These are phyloP conservation scores for Lepidocolaptes lacrymiger DNA, from an alignment of 2,797 vertebrate genomes.

Conservation along the genomic window DNA sequence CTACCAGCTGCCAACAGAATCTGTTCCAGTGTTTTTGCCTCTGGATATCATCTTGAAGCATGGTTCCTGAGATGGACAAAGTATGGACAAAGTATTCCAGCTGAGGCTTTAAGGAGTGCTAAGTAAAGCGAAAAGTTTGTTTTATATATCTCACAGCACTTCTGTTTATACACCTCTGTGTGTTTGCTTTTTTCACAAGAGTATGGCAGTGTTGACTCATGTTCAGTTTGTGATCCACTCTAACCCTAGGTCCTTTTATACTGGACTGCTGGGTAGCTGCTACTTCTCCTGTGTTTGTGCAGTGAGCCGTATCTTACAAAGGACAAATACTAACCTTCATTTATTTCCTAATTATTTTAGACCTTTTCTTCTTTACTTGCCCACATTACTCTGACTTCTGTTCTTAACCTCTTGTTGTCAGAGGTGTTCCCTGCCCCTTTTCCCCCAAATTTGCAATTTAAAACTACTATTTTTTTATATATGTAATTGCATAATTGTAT, in stretches of 20 bases:
- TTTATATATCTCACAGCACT: neutral
- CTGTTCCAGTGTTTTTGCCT: neutral
- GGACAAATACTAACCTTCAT: neutral
- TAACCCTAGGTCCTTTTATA: neutral
- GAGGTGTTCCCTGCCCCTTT: neutral
- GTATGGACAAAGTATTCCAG: neutral
- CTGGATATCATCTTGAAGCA: neutral
- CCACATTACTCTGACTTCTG: neutral
- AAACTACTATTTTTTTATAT: neutral
- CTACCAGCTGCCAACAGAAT: neutral
- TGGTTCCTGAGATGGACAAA: neutral
- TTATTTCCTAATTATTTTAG: conserved; percentile 12
- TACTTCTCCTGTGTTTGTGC: neutral
- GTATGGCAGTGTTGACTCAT: conserved; percentile 20
- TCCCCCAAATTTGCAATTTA: neutral
- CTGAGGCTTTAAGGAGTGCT: neutral
- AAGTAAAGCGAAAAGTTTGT: neutral
- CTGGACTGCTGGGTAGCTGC: neutral
- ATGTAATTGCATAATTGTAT: neutral
- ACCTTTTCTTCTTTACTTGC: neutral
- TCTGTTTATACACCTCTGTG: neutral
- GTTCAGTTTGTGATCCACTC: neutral
- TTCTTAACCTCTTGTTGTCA: neutral
- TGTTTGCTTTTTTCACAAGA: conserved; percentile 64
- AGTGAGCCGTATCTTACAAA: neutral